Evolutionary conservation across 2,888 invertebrate species (phyloP).

Genomic region (Mythimna albipuncta): DNA sequence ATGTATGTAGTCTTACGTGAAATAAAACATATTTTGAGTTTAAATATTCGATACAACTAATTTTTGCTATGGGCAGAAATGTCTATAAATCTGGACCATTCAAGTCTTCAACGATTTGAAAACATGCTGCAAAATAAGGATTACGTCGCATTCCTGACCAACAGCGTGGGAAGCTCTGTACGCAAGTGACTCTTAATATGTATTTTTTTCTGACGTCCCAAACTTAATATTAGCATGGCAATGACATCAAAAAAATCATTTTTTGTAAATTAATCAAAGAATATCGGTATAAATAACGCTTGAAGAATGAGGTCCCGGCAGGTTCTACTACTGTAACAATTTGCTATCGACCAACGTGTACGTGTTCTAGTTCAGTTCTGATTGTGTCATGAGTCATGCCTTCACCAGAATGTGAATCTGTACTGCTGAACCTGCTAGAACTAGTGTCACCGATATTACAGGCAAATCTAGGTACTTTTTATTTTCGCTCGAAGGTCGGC

Average conservation of each 20-base stretch:
- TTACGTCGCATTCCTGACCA: slow-evolving; percentile 20
- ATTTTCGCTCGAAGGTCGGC: too few relatives aligned
- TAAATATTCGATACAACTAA: background rate
- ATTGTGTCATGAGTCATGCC: background rate
- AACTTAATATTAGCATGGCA: slow-evolving; percentile 17
- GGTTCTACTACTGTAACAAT: background rate
- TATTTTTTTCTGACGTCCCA: slow-evolving; percentile 1
- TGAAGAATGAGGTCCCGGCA: background rate
- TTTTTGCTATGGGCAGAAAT: too few relatives aligned
- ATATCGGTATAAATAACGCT: background rate
- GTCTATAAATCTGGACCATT: background rate
- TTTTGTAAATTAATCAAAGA: background rate
- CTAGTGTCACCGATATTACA: background rate
- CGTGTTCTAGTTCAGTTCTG: background rate
- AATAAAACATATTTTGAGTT: background rate
- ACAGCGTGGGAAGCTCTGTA: slow-evolving; percentile 11
- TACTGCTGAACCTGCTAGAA: too few relatives aligned
- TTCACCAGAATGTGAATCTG: background rate
- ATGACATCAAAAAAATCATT: slow-evolving; percentile 4
- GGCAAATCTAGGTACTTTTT: background rate
- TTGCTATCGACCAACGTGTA: background rate
- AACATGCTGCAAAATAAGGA: slow-evolving; percentile 11
- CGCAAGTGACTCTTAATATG: slow-evolving; percentile 12
- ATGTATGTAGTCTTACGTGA: too few relatives aligned
- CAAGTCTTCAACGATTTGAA: slow-evolving; percentile 9